Base-by-base conservation (phyloP, 2,888 invertebrate species). In the Cantharis flavilabris region DNA sequence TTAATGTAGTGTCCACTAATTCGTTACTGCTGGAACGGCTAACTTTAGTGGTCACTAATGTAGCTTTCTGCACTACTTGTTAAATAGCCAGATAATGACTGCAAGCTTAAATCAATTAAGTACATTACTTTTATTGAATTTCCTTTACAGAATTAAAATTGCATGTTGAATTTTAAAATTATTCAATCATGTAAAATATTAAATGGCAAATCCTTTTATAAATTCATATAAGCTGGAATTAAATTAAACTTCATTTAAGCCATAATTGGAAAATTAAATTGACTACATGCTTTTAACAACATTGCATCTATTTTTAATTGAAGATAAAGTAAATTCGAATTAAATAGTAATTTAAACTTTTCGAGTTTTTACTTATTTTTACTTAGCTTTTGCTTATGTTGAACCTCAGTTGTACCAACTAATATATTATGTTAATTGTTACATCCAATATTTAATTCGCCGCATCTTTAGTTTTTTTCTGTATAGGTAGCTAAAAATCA, bases 1-100 rank as follows among this genome's bases (percentile, higher is more conserved):
- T 73, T 76, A 73, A 76, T 76, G 73, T 65, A 76, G 71, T 71
- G 76, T 73, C 73, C 73, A 67, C 76, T 73, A 76, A 76, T 76
- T 71, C 73, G 16, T 28, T 65, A 70, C 62, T 67, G 30, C 30
- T 14, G 33, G 18, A 16, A 16, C 64, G 9, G 28, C 70, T 23
- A 65, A 11, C 10, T n/a, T 49, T 49, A 10, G 70, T 71, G 76
- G 73, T 73, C 72, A 76, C 18, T 69, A 62, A 71, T 71, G 73
- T 71, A 76, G 73, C 69, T 76, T 76, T 73, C 73, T 73, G 70
- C 69, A 76, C 67, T 76, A 73, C 64, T 73, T 73, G 62, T 73
- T 73, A 76, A 73, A 69, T 72, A 49, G 49, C 49, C n/a, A 49
- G n/a, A 49, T 49, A 49, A 49, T n/a, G 49, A 49, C n/a, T 49